Percentiles rank a stretch among this genome's conserved stretches.
These are phyloP conservation scores for Hystrix cristata DNA, from an alignment of 2,113 vertebrate genomes.

Conservation along the genomic window DNA sequence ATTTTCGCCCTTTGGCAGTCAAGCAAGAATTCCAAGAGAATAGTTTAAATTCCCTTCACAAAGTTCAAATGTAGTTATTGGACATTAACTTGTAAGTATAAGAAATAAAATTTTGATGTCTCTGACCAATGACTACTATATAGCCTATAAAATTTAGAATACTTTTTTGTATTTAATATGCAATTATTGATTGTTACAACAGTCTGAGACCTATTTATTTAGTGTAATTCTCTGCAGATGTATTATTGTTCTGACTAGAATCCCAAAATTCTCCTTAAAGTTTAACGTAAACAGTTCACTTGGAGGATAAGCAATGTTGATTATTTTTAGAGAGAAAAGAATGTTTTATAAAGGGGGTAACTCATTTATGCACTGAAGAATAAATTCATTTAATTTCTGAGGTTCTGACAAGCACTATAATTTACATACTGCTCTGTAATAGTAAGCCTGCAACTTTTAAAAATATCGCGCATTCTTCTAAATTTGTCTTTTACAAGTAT, in stretches of 20 bases:
- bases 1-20: slow-evolving; percentile 63
- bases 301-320: not conserved
- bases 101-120: slow-evolving; percentile 39
- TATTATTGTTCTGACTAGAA: not conserved
- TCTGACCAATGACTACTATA: not conserved
- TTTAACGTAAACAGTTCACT: not conserved
- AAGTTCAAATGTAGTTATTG: slow-evolving; percentile 54
- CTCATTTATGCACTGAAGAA: not conserved
- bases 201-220: not conserved
- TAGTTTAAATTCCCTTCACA: slow-evolving; percentile 69
- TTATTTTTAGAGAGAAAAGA: not conserved
- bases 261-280: slow-evolving; percentile 44
- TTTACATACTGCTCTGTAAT: not conserved
- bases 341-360: slow-evolving; percentile 11
- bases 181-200: not conserved
- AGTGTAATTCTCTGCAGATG: not conserved
- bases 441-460: not conserved
- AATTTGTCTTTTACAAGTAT: not conserved
- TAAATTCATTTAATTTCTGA: slow-evolving; percentile 18
- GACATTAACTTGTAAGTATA: slow-evolving; percentile 56
- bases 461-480: not conserved
- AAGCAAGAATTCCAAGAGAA: slow-evolving; percentile 77
- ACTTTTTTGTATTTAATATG: slow-evolving; percentile 47
- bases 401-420: not conserved
- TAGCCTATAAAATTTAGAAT: not conserved